A percentile compares a stretch with the other conserved stretches of the same genome.
Conservation (phyloP, 2,113 vertebrate species). For the Lynx canadensis region DNA sequence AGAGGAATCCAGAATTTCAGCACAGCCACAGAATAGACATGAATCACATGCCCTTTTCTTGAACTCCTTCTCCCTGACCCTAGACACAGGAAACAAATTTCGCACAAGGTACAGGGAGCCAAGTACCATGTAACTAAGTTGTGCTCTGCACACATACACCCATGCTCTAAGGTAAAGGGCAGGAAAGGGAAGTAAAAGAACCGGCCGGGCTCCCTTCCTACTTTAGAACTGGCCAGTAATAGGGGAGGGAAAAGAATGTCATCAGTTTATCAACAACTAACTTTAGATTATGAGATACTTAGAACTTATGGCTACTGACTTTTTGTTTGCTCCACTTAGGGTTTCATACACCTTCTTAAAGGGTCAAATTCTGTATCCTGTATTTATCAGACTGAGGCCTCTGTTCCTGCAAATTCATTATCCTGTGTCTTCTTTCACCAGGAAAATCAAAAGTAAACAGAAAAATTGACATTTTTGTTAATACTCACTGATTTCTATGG, state of each 20-base stretch:
- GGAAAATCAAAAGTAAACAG: neutral
- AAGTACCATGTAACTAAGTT: neutral
- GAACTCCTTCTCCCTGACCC: neutral
- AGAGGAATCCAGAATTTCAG: neutral
- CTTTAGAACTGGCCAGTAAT: neutral
- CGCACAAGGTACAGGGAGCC: neutral
- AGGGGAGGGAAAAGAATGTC: neutral
- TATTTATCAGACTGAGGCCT: neutral
- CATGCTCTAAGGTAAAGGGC: neutral
- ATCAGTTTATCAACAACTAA: neutral
- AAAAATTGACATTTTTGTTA: neutral
- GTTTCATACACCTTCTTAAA: neutral
- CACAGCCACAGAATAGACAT: neutral
- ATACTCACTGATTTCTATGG: neutral
- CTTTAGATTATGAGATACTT: neutral
- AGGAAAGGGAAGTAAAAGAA: neutral
- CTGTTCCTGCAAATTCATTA: neutral
- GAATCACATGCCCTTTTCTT: neutral
- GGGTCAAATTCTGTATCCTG: neutral
- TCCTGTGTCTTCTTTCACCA: neutral
- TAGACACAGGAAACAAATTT: neutral
- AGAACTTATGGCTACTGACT: neutral
- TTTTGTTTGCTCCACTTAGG: neutral
- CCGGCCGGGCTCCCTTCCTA: fast-evolving
- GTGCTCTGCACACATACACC: neutral